These are phyloP conservation scores for Glossophaga mutica DNA, from an alignment of 2,797 vertebrate species.

Conservation along the genomic window DNA sequence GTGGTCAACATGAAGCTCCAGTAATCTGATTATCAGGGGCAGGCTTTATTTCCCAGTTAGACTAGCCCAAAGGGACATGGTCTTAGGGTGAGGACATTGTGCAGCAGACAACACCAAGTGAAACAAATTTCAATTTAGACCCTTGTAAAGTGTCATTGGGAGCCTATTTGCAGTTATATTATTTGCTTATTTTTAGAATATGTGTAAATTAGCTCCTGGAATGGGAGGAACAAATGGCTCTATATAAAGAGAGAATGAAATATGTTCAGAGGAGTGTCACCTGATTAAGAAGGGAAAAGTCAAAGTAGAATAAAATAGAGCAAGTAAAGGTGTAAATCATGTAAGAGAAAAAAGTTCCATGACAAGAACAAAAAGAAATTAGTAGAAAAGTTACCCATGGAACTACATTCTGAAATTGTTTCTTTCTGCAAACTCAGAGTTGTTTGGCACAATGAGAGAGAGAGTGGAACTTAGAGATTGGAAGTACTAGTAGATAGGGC, in stretches of 20 bases:
- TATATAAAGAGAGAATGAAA: background rate
- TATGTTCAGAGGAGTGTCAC: background rate
- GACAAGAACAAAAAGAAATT: background rate
- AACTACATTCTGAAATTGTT: background rate
- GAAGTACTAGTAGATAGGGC: background rate
- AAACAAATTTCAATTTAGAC: background rate
- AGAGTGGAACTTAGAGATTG: background rate
- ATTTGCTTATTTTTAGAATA: slow-evolving; percentile 40
- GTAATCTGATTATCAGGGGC: background rate
- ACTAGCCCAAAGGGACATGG: background rate
- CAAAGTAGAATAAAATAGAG: background rate
- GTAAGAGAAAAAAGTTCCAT: background rate
- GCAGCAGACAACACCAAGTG: background rate
- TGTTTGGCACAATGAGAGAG: background rate
- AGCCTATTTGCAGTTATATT: background rate
- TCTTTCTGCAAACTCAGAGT: background rate
- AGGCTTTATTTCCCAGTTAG: slow-evolving; percentile 17
- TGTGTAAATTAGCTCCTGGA: background rate
- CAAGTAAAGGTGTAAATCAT: background rate
- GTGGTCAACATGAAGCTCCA: background rate
- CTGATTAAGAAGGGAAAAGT: background rate
- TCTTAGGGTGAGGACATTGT: background rate
- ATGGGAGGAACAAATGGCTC: background rate
- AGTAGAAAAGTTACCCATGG: background rate
- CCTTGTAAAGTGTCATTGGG: background rate